Base-by-base conservation (phyloP, 2,113 vertebrate genomes). In the Petrocephalus zakoni region DNA sequence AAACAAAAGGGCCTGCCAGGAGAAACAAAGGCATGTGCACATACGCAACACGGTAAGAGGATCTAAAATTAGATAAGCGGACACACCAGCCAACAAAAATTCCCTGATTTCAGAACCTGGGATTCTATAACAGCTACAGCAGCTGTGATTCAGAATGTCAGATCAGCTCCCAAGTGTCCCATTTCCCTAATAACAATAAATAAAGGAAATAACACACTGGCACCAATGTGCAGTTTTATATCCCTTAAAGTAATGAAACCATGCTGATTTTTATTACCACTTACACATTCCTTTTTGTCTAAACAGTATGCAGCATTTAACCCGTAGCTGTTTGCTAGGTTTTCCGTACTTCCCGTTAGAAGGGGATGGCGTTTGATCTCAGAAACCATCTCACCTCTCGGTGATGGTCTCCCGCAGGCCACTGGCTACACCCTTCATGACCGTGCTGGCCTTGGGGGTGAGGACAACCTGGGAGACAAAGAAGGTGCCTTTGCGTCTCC, bases 381-480 rank as follows among this genome's bases (percentile, higher is more conserved):
- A 61, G 52, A 92, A 90, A 47, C 46, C 13, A 87, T 91, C 96
- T 94, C 91, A 97, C 97, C 98, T 97, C 92, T 99, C 98, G 90
- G 98, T 99, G 92, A 99, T 99, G 0, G 97, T 99, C 95, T 99
- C 98, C 96, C 98, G 96, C 94, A 99, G 97, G 87, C 98, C 98
- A 29, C 98, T 99, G 7, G 97, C 96, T 88, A 99, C 97, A 0
- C 98, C 98, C 88, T 99, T 99, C 95, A 99, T 98, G 91, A 99
- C 97, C 0, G 98, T 99, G 94, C 98, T 99, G 89, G 98, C 98
- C 95, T 99, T 99, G 75, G 98, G 98, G 0, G 98, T 99, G 92
- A 99, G 96, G 88, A 99, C 98, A 93, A 99, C 97, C 95, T 99
- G 98, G 88, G 98, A 99, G 90, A 99, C 97, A 91, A 98, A 99